Evolutionary conservation across 2,888 invertebrate species (phyloP), one percentile per base, ranked within the genome.

Genomic region (Clitarchus hookeri): DNA sequence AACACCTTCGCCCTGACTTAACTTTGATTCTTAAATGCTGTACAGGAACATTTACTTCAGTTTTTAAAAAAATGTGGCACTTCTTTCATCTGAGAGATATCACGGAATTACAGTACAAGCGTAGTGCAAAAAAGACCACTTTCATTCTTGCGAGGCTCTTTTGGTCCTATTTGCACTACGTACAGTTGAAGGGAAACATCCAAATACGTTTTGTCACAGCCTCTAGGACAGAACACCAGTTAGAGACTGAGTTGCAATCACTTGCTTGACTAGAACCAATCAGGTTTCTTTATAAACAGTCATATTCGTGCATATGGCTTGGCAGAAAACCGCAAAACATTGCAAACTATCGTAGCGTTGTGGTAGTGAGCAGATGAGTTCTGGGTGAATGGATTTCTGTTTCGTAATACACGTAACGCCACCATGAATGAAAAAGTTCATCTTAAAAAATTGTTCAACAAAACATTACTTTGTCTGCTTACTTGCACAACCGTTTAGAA

Each of bases 41-140:
- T 91, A 91, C 91, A 92, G 92, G 92, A 92, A 92, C 92, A 92
- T 92, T 91, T 91, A 90, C 90, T 88, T 89, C 88, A 88, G 87
- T 88, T 89, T 65, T 88, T 88, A 88, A 89, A 88, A 88, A 88
- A 89, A 90, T 90, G 91, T 91, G 91, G 91, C 91, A 91, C 91
- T 91, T 91, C 88, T 88, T 88, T 88, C 90, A 90, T 89, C 90
- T 90, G 91, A 91, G 91, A 91, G 91, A 92, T 92, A 92, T 91
- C 91, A 90, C 91, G 90, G 90, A 90, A 65, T 88, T 88, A 88
- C 88, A 88, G 86, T 88, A 86, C 88, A 88, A 88, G 87, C 87
- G 82, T 87, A 88, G 88, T 88, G 88, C 88, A 88, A 88, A 88
- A 87, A 88, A 88, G 88, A 88, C 88, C 88, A 83, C 87, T 86